Evolutionary conservation across 2,888 invertebrate genomes (phyloP).

Genomic region (Baronia brevicornis): DNA sequence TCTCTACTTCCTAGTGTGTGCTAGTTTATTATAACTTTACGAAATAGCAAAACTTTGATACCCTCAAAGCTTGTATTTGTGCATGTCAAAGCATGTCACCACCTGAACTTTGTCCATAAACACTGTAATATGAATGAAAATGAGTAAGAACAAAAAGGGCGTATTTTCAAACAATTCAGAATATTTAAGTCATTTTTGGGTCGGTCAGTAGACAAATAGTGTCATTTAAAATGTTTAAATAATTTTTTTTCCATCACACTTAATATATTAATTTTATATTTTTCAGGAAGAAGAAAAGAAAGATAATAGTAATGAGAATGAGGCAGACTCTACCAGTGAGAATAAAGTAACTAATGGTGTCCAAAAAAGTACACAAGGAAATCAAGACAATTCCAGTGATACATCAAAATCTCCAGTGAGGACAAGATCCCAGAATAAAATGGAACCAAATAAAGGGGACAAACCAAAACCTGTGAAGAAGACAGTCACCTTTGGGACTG

Average conservation of each 20-base stretch:
- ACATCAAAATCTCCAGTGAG: conserved; percentile 59
- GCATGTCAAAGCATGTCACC: too few relatives aligned
- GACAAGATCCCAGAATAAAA: conserved; percentile 69
- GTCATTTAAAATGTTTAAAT: too few relatives aligned
- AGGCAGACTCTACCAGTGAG: conserved; percentile 40
- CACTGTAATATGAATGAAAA: too few relatives aligned
- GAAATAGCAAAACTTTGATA: too few relatives aligned
- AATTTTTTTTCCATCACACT: neutral
- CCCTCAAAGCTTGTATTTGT: too few relatives aligned
- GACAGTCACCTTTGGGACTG: conserved; percentile 79
- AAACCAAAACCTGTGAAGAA: conserved; percentile 75
- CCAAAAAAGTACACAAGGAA: conserved; percentile 35
- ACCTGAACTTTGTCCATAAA: too few relatives aligned
- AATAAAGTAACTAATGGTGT: conserved; percentile 37
- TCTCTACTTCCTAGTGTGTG: too few relatives aligned
- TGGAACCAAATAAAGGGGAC: conserved; percentile 59
- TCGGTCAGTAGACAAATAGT: too few relatives aligned
- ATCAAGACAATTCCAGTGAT: conserved; percentile 36
- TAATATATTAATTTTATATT: conserved; percentile 6
- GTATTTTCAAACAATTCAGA: too few relatives aligned
- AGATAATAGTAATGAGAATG: conserved; percentile 63
- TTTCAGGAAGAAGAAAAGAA: conserved; percentile 72
- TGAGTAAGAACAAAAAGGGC: too few relatives aligned
- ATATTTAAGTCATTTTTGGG: too few relatives aligned
- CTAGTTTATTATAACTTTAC: too few relatives aligned